A percentile compares a stretch with the other conserved stretches of the same genome.
Evolutionary conservation across 1,140 invertebrate species (phyloP).

Genomic region (Aradophagus sp.): DNA sequence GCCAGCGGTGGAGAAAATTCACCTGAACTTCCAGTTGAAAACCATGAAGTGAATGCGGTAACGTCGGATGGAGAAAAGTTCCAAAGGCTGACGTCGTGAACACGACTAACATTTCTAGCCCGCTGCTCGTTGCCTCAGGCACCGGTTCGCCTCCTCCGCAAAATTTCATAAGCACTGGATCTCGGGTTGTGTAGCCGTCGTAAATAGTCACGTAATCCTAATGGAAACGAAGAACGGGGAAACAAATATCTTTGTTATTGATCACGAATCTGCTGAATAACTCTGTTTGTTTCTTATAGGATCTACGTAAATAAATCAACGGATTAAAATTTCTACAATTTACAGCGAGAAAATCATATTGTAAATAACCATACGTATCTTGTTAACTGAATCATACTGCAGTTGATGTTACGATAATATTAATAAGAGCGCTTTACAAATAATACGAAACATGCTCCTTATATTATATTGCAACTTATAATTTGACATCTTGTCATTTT

Average conservation of each 20-base stretch:
- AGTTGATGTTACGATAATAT: no score
- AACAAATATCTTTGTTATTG: constrained; percentile 12
- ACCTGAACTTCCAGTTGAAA: constrained; percentile 92
- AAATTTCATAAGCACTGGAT: constrained; percentile 91
- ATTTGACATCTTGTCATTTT: no score
- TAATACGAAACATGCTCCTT: no score
- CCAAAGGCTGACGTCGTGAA: constrained; percentile 93
- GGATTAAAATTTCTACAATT: no score
- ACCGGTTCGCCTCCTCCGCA: constrained; percentile 90
- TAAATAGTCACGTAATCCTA: constrained; percentile 92
- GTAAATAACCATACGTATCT: not conserved
- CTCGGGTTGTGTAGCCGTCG: constrained; percentile 91
- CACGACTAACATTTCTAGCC: constrained; percentile 89
- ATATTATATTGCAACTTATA: no score
- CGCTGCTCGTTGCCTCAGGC: constrained; percentile 87
- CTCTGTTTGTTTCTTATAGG: no score
- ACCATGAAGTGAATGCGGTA: constrained; percentile 85
- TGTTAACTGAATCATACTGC: no score
- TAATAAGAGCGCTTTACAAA: no score
- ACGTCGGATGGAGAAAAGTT: constrained; percentile 86
- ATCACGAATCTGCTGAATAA: not conserved
- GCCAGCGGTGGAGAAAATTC: constrained; percentile 38
- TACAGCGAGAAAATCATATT: no score
- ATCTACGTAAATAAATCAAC: no score
- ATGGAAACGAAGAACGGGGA: constrained; percentile 18